phyloP scores from a whole-genome alignment of 1,140 invertebrate species.

The Macrostomum lignano region DNA sequence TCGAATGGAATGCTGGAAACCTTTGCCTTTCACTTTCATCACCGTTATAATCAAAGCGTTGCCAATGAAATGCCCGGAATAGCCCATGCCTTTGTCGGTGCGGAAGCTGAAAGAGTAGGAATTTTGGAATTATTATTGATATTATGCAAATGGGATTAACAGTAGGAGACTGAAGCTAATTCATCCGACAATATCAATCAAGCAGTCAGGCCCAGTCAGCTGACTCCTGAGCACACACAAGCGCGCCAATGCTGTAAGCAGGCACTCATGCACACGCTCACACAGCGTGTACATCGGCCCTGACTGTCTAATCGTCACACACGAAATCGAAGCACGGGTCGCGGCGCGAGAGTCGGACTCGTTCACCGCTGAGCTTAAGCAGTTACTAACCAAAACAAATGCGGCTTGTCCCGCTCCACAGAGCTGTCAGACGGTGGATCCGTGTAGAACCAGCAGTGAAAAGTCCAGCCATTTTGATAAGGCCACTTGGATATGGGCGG shows the following conservation, averaged over 20 bases:
- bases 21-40: constrained; percentile 95
- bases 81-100: constrained; percentile 92
- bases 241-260: no score
- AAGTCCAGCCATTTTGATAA: constrained; percentile 92
- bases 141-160: constrained; percentile 3
- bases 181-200: no score
- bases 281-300: no score
- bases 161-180: no score
- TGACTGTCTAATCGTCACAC: no score
- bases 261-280: no score
- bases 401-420: constrained; percentile 88
- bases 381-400: constrained; percentile 61
- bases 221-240: no score
- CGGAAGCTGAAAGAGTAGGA: constrained; percentile 50
- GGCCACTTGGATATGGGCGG: constrained; percentile 88
- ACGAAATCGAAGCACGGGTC: no score
- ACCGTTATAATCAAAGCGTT: constrained; percentile 89
- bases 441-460: constrained; percentile 88
- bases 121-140: constrained; percentile 1
- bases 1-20: constrained; percentile 96
- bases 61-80: constrained; percentile 92
- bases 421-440: constrained; percentile 94
- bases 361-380: no score
- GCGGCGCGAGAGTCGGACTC: no score
- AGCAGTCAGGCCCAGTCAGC: no score